phyloP scores from a whole-genome alignment of 2,797 vertebrate genomes.

The Enteromius viviparus region DNA sequence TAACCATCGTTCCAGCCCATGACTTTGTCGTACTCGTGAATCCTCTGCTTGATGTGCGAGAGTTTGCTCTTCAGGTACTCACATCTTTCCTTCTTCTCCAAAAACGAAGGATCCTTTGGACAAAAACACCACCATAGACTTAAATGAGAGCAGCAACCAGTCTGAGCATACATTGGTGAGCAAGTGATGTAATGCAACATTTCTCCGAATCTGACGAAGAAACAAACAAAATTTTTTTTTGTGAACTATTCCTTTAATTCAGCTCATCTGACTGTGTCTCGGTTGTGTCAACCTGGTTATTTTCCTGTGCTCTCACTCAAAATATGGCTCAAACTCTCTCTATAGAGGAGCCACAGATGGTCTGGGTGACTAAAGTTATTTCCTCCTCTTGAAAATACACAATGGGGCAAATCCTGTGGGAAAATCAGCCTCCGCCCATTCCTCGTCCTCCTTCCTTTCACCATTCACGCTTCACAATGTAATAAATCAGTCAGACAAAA shows the following conservation, averaged over 20 bases:
- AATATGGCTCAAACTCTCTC: neutral
- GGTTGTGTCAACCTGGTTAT: neutral
- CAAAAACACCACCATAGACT: neutral
- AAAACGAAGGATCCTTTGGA: conserved; percentile 87
- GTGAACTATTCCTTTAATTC: neutral
- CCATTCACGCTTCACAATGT: conserved; percentile 5
- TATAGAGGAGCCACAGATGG: conserved; percentile 1
- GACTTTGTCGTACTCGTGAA: conserved; percentile 95
- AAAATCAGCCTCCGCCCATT: conserved; percentile 31
- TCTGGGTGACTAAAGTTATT: conserved; percentile 31
- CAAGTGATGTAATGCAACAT: neutral
- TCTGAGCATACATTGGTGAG: neutral
- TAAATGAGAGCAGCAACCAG: neutral
- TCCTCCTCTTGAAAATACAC: conserved; percentile 46
- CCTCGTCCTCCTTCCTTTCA: conserved; percentile 36
- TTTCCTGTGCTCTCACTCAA: neutral
- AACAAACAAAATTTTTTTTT: neutral
- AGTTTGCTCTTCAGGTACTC: conserved; percentile 97
- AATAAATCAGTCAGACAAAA: conserved; percentile 30
- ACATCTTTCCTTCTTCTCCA: conserved; percentile 96
- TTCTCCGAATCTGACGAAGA: neutral
- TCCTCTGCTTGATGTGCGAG: conserved; percentile 95
- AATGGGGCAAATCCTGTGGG: conserved; percentile 22
- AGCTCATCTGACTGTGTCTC: neutral
- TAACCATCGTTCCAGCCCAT: conserved; percentile 90